Evolutionary conservation across 2,113 vertebrate species (phyloP), one percentile per base, ranked within the genome.

Genomic region (Saguinus midas): DNA sequence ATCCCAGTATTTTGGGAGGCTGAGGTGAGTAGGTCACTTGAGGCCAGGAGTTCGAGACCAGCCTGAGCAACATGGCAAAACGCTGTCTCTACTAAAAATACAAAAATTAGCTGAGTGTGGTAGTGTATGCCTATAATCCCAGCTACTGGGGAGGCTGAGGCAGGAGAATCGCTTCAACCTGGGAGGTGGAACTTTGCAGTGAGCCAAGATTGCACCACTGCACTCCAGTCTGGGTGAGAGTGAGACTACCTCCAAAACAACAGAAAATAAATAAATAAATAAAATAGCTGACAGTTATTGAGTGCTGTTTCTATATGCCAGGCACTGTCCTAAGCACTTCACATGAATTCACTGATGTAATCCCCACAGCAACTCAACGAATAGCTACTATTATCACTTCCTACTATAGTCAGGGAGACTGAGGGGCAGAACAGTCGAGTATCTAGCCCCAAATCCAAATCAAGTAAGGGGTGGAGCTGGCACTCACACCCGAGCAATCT

Each of bases 401-500:
- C 20, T 35, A 1, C 79, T 52, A 73, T 9, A 17, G 8, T 64
- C 0, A 27, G 27, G 68, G 70, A 94, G 80, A 92, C 21, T 0
- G 2, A 43, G 80, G 21, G 6, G 64, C 43, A 66, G 35, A 78
- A 57, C 0, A 4, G 72, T 23, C 72, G 21, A 73, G 45, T 29
- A 37, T 83, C 66, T 85, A 43, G 35, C 5, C 80, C 55, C 37
- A 32, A 64, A 58, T 10, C 21, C 37, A 45, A 83, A 16, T 2
- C 0, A 25, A 21, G 16, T 6, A 17, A 18, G 4, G 3, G 8
- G 16, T 12, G 18, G 8, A 73, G 14, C 50, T 32, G 32, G 23
- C 5, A 50, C 32, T 12, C 32, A 37, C 2, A 43, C 9, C 40
- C 48, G 45, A 25, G 79, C n/a, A 2, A 16, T 27, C 18, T 21